Evolutionary conservation across 2,888 invertebrate genomes (phyloP).

Genomic region (Rhyacophila evoluta): DNA sequence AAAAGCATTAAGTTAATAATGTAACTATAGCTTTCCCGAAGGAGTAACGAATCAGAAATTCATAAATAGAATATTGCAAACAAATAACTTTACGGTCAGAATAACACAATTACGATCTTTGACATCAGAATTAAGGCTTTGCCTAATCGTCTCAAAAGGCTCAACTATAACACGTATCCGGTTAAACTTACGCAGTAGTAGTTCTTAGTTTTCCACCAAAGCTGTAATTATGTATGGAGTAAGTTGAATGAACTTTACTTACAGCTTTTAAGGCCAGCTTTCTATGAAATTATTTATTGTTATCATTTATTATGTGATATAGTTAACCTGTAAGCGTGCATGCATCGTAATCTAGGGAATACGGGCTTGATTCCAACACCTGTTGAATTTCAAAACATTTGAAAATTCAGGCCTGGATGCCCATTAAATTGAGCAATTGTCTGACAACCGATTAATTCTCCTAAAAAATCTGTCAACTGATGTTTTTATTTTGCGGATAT

Average conservation of each 20-base stretch:
- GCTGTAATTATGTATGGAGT: neutral
- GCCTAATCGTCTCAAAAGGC: neutral
- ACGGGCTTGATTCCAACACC: no score
- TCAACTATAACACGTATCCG: neutral
- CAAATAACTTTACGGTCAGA: slow-evolving; percentile 47
- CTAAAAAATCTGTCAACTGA: no score
- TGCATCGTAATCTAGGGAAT: no score
- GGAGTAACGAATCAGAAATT: neutral
- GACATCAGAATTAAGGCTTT: neutral
- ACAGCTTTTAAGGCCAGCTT: neutral
- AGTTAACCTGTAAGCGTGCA: no score
- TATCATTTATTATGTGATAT: no score
- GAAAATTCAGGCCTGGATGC: no score
- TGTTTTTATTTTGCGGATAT: no score
- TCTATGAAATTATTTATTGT: neutral
- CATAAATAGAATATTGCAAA: slow-evolving; percentile 13
- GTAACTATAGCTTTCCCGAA: no score
- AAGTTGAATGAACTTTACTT: neutral
- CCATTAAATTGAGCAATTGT: no score
- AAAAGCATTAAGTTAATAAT: no score
- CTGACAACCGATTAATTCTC: no score
- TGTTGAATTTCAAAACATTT: no score
- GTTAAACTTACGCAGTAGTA: neutral
- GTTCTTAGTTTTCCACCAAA: neutral
- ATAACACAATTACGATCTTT: slow-evolving; percentile 43